Conservation (phyloP, 2,888 invertebrate genomes). For the Polydrusus pterygomalis region DNA sequence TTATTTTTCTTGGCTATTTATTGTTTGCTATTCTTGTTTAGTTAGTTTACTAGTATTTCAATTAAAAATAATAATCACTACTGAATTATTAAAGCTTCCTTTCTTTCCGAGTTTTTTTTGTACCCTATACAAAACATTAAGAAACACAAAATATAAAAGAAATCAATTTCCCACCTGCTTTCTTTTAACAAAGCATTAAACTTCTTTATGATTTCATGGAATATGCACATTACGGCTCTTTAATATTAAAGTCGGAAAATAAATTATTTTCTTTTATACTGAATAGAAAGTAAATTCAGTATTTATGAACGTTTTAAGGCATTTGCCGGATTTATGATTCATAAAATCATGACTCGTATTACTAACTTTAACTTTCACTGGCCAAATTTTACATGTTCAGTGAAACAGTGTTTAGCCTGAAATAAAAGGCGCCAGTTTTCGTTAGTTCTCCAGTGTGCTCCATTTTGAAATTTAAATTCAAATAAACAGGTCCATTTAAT, state of each 20-base stretch:
- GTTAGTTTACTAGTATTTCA: background rate
- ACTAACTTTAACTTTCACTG: no score
- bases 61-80: background rate
- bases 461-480: no score
- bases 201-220: background rate
- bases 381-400: no score
- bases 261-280: background rate
- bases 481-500: no score
- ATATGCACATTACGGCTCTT: background rate
- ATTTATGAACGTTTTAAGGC: no score
- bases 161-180: background rate
- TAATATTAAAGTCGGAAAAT: background rate
- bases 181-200: background rate
- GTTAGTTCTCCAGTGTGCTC: no score
- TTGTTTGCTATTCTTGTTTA: background rate
- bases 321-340: no score
- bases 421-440: no score
- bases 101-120: background rate
- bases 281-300: no score
- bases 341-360: no score
- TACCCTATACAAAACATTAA: background rate
- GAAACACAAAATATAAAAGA: conserved; percentile 5
- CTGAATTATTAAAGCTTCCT: background rate
- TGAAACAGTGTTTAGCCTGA: no score
- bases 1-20: background rate